Evolutionary conservation across 2,888 invertebrate genomes (phyloP).

Genomic region (Tanytarsus gracilentus): DNA sequence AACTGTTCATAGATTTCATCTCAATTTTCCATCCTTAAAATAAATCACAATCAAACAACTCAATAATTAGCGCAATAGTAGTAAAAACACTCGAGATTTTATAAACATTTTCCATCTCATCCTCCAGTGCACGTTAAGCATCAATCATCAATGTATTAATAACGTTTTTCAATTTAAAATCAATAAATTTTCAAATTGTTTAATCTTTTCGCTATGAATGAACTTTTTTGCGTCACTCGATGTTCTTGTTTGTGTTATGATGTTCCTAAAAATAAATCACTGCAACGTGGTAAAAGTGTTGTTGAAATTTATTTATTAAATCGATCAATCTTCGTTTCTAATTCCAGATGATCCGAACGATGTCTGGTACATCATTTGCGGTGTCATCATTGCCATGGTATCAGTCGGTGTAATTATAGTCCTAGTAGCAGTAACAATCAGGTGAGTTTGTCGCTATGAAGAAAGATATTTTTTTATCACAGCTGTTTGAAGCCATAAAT

Average conservation of each 20-base stretch:
- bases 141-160: too few relatives aligned
- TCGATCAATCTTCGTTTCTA: not conserved
- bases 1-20: too few relatives aligned
- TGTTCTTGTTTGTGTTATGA: not conserved
- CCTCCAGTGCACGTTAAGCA: too few relatives aligned
- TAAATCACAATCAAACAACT: too few relatives aligned
- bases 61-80: too few relatives aligned
- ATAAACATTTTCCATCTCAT: too few relatives aligned
- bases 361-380: constrained; percentile 75
- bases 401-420: constrained; percentile 72
- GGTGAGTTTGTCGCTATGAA: constrained; percentile 48
- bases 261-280: not conserved
- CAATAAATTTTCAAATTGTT: too few relatives aligned
- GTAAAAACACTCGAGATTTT: too few relatives aligned
- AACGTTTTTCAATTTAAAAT: too few relatives aligned
- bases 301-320: not conserved
- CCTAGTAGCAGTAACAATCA: constrained; percentile 70
- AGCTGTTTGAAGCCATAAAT: not conserved
- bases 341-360: constrained; percentile 72
- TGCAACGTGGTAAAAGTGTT: not conserved
- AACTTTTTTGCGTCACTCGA: too few relatives aligned
- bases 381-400: constrained; percentile 74
- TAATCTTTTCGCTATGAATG: too few relatives aligned
- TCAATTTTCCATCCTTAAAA: too few relatives aligned
- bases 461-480: not conserved